Evolutionary conservation across 1,140 invertebrate genomes (phyloP).

Genomic region (Drosophila nigrodunni): DNA sequence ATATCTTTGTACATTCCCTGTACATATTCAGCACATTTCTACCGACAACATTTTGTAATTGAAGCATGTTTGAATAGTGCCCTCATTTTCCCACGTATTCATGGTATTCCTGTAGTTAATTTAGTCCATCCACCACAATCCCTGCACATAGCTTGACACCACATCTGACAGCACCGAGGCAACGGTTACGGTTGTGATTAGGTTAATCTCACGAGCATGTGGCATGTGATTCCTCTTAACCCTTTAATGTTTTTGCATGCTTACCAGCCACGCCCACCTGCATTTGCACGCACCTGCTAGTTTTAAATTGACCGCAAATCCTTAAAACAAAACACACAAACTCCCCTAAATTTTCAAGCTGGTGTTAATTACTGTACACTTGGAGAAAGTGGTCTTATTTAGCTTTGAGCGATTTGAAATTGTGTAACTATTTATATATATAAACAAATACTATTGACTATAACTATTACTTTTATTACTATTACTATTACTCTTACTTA

Average conservation of each 20-base stretch:
- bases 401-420: slow-evolving; percentile 64
- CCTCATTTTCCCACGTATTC: slow-evolving; percentile 1
- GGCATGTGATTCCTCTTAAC: slow-evolving; percentile 13
- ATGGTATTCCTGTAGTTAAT: neutral
- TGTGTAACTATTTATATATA: slow-evolving; percentile 36
- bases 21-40: neutral
- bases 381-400: slow-evolving; percentile 51
- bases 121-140: neutral
- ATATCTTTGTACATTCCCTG: neutral
- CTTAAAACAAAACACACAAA: slow-evolving; percentile 5
- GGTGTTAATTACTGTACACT: slow-evolving; percentile 54
- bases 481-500: slow-evolving; percentile 23
- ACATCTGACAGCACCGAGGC: neutral
- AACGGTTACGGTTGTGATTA: neutral
- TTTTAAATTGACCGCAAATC: slow-evolving; percentile 22
- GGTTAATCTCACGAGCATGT: slow-evolving; percentile 23
- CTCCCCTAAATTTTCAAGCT: slow-evolving; percentile 33
- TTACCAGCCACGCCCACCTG: slow-evolving; percentile 51
- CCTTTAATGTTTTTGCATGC: slow-evolving; percentile 55
- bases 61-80: neutral
- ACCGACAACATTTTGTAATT: neutral
- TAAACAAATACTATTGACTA: slow-evolving; percentile 5
- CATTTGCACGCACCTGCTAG: slow-evolving; percentile 48
- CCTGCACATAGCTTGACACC: slow-evolving; percentile 1
- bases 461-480: slow-evolving; percentile 11